A percentile compares a stretch with the other conserved stretches of the same genome.
Evolutionary conservation across 2,797 vertebrate genomes (phyloP).

Genomic region (Vireo griseus): DNA sequence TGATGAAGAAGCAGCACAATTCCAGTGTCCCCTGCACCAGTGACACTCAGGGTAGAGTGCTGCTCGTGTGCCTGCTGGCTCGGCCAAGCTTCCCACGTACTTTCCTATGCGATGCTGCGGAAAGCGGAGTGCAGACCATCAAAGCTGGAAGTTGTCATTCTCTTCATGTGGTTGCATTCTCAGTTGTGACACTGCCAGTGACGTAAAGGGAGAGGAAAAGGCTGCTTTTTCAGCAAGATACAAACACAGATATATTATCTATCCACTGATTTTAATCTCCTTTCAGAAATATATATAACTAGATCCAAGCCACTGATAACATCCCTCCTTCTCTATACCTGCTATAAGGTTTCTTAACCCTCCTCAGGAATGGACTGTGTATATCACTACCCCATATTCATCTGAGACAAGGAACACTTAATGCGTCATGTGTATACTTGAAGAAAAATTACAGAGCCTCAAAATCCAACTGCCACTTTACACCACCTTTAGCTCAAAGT

Average conservation of each 20-base stretch:
- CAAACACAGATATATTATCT: slow-evolving; percentile 11
- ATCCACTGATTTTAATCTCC: slow-evolving; percentile 44
- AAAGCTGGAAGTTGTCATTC: not conserved
- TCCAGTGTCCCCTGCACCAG: not conserved
- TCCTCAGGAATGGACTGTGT: not conserved
- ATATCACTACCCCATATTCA: not conserved
- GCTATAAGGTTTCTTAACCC: not conserved
- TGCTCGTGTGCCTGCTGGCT: not conserved
- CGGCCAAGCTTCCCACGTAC: not conserved
- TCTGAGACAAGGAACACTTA: not conserved
- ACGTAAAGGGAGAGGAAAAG: slow-evolving; percentile 52
- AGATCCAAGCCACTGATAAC: not conserved
- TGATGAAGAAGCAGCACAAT: not conserved
- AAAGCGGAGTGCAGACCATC: not conserved
- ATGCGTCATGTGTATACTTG: not conserved
- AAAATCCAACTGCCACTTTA: not conserved
- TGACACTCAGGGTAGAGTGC: not conserved
- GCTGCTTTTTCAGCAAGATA: not conserved
- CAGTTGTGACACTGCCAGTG: slow-evolving; percentile 29
- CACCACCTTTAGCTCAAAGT: not conserved
- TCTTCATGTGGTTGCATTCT: slow-evolving; percentile 29
- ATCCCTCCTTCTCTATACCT: not conserved
- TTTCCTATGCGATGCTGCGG: not conserved
- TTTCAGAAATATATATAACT: not conserved
- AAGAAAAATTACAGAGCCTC: not conserved